A percentile compares a stretch with the other conserved stretches of the same genome.
Evolutionary conservation across 2,888 invertebrate species (phyloP).

Genomic region (Apamea monoglypha): DNA sequence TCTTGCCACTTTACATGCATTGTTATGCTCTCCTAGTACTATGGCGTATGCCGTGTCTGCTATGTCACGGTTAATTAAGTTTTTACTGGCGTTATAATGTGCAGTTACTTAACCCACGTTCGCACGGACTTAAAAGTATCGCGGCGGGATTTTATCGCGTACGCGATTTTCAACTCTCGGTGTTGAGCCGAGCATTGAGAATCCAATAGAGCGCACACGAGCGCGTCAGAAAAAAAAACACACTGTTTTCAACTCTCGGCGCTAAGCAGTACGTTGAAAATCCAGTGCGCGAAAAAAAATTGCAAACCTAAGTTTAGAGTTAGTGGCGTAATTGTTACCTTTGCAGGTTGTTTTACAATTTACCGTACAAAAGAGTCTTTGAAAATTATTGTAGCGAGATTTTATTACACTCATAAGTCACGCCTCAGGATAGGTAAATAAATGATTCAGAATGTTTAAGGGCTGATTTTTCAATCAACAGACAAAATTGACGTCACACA

Average conservation of each 20-base stretch:
- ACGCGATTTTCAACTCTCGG: neutral
- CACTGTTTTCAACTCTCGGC: neutral
- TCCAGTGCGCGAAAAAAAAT: no score
- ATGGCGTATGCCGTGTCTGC: neutral
- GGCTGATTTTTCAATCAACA: no score
- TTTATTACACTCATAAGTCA: neutral
- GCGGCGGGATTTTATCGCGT: neutral
- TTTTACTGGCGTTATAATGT: slow-evolving; percentile 41
- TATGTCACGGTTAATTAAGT: slow-evolving; percentile 48
- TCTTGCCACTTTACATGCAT: slow-evolving; percentile 22
- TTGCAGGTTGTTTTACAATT: slow-evolving; percentile 2
- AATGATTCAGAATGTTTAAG: neutral
- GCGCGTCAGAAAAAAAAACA: neutral
- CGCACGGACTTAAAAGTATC: neutral
- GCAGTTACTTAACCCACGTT: slow-evolving; percentile 16
- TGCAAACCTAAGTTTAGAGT: neutral
- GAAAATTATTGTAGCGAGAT: neutral
- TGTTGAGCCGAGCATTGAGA: neutral
- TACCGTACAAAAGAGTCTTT: neutral
- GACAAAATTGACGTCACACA: no score
- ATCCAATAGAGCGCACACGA: neutral
- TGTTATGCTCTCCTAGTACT: slow-evolving; percentile 44
- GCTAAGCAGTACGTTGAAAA: no score
- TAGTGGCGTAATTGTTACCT: slow-evolving; percentile 25
- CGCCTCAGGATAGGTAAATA: no score